Percentiles rank a stretch among this genome's conserved stretches.
Evolutionary conservation across 2,113 vertebrate genomes (phyloP).

Genomic region (Bufo bufo): DNA sequence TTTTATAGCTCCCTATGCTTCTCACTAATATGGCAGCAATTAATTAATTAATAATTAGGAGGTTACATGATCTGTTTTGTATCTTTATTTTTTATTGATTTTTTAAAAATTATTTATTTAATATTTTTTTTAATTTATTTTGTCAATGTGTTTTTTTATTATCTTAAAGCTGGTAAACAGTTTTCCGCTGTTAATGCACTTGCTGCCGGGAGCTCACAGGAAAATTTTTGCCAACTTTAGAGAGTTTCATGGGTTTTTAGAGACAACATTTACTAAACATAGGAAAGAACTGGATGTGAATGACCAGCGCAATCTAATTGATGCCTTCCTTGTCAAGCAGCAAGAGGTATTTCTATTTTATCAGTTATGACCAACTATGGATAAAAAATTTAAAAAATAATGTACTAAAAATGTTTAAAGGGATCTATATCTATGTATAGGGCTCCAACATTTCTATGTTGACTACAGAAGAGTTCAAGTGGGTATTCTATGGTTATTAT

Average conservation of each 20-base stretch:
- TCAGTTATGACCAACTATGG: neutral
- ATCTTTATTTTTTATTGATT: no score
- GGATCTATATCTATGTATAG: no score
- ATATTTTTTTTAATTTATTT: neutral
- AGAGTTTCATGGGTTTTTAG: constrained; percentile 3
- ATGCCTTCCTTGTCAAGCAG: neutral
- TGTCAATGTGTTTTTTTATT: neutral
- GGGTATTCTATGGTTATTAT: no score
- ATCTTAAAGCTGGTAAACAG: neutral
- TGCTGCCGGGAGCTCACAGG: neutral
- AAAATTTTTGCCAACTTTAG: neutral
- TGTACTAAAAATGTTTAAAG: no score
- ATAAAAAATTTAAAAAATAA: neutral
- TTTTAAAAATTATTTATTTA: no score
- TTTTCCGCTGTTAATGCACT: neutral
- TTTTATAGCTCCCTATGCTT: no score
- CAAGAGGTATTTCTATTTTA: neutral
- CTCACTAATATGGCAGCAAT: no score
- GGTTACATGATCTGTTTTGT: no score
- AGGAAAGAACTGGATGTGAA: neutral
- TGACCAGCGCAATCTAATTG: neutral
- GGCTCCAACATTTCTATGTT: no score
- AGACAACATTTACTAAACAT: neutral
- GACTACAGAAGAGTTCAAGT: no score
- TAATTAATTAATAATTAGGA: no score